phyloP scores from a whole-genome alignment of 2,797 vertebrate species.

The Sebastes trivittatus region DNA sequence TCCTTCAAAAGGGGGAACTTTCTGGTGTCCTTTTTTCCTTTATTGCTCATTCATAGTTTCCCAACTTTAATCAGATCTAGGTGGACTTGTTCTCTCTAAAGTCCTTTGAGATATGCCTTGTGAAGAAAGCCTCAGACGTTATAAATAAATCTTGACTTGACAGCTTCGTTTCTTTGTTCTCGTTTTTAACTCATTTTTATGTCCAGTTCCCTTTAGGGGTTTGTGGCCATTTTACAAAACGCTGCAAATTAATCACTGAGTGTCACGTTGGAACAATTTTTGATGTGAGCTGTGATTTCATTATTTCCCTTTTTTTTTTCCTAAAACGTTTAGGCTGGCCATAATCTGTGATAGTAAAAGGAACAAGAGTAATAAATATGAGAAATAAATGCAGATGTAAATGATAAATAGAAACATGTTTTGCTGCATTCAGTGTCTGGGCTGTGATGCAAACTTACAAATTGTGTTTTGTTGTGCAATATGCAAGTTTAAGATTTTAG shows the following conservation, averaged over 20 bases:
- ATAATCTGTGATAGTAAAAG: not conserved
- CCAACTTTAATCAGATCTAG: not conserved
- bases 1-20: not conserved
- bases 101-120: slow-evolving; percentile 28
- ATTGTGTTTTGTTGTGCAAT: not conserved
- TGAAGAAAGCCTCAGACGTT: not conserved
- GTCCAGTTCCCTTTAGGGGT: not conserved
- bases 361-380: not conserved
- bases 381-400: not conserved
- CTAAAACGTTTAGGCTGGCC: not conserved
- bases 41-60: slow-evolving; percentile 11
- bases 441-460: not conserved
- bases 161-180: slow-evolving; percentile 32
- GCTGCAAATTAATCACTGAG: slow-evolving; percentile 1
- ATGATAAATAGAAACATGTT: not conserved
- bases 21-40: not conserved
- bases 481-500: not conserved
- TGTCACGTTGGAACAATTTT: not conserved
- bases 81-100: slow-evolving; percentile 3
- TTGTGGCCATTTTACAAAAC: slow-evolving; percentile 10
- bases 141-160: slow-evolving; percentile 36
- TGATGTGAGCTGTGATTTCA: not conserved
- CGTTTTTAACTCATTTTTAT: slow-evolving; percentile 13
- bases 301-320: not conserved
- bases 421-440: not conserved